phyloP scores from a whole-genome alignment of 2,113 vertebrate genomes.

The Aptenodytes forsteri region DNA sequence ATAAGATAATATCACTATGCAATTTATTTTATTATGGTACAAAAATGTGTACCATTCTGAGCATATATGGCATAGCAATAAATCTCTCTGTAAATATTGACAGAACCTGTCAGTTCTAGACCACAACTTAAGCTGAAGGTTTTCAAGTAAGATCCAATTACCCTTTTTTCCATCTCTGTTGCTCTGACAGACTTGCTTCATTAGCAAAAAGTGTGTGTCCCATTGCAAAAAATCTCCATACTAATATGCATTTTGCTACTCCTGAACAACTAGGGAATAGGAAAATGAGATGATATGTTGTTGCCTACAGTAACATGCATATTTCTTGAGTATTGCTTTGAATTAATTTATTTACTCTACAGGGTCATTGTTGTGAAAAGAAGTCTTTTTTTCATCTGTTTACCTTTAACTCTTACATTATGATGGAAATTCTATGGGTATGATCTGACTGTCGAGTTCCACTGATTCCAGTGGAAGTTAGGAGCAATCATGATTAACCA shows the following conservation, averaged over 20 bases:
- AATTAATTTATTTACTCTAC: background rate
- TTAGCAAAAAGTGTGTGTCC: conserved; percentile 1
- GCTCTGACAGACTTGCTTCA: conserved; percentile 30
- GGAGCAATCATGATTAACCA: background rate
- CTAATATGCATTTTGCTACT: conserved; percentile 17
- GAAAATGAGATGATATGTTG: background rate
- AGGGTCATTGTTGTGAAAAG: background rate
- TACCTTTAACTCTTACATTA: background rate
- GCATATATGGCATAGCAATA: background rate
- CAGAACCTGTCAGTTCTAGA: background rate
- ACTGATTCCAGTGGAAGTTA: background rate
- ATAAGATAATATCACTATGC: background rate
- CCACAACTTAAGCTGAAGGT: background rate
- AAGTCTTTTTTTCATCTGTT: background rate
- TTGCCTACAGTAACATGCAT: background rate
- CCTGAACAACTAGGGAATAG: background rate
- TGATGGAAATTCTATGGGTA: background rate
- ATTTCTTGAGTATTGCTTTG: background rate
- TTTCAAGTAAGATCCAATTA: conserved; percentile 45
- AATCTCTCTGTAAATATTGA: background rate
- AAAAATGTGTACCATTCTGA: background rate
- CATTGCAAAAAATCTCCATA: conserved; percentile 14
- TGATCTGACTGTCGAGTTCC: background rate
- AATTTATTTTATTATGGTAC: background rate
- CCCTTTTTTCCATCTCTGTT: background rate